Evolutionary conservation across 1,140 invertebrate genomes (phyloP).

Genomic region (Adoxophyes honmai): DNA sequence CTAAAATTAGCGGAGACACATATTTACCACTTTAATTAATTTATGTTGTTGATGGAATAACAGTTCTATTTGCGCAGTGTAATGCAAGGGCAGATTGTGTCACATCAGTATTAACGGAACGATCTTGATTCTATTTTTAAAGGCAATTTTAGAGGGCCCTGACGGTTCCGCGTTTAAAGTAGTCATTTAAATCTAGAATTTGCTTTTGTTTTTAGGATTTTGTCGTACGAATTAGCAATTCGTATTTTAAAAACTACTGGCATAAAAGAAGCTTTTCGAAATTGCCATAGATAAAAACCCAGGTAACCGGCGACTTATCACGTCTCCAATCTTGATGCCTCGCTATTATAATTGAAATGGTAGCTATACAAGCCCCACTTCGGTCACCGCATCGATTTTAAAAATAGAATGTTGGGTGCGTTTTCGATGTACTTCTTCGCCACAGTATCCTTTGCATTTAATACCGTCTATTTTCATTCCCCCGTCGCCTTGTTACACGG

Average conservation of each 20-base stretch:
- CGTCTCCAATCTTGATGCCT: constrained; percentile 40
- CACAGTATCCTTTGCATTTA: constrained; percentile 41
- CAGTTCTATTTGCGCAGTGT: neutral
- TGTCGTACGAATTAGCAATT: too few relatives aligned
- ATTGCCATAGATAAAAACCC: neutral
- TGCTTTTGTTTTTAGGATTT: too few relatives aligned
- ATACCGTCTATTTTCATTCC: constrained; percentile 23
- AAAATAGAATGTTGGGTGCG: constrained; percentile 59
- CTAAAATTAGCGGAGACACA: too few relatives aligned
- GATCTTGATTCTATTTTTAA: constrained; percentile 8
- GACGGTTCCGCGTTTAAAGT: neutral
- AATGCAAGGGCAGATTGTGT: constrained; percentile 10
- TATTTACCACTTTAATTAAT: too few relatives aligned
- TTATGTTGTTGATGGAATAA: too few relatives aligned
- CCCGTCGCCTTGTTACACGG: constrained; percentile 21
- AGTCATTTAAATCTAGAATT: too few relatives aligned
- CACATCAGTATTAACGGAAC: neutral
- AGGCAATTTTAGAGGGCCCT: neutral
- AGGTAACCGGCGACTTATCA: constrained; percentile 4
- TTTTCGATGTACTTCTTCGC: constrained; percentile 49
- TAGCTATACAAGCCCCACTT: constrained; percentile 52
- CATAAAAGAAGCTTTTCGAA: too few relatives aligned
- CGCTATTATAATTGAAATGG: constrained; percentile 40
- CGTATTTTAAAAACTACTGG: too few relatives aligned
- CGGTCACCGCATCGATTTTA: constrained; percentile 67